phyloP scores from a whole-genome alignment of 2,113 vertebrate genomes.

The Pterocles orientalis region DNA sequence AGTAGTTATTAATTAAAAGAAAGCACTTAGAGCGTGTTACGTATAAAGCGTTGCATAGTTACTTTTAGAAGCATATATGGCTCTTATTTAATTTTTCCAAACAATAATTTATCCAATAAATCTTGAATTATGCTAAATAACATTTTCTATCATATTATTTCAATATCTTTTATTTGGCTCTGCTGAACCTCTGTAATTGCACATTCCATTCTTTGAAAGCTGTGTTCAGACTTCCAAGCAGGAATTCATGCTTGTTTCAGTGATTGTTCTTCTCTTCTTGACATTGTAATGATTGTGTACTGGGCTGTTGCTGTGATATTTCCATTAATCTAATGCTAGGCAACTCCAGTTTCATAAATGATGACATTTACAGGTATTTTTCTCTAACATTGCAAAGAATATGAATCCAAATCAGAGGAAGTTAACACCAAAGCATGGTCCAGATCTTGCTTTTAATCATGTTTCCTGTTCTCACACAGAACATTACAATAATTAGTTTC shows the following conservation, averaged over 20 bases:
- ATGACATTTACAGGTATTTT: constrained; percentile 37
- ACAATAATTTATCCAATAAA: not conserved
- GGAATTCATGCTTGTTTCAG: not conserved
- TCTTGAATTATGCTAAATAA: not conserved
- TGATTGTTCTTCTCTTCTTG: constrained; percentile 21
- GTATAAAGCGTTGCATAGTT: not conserved
- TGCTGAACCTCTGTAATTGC: not conserved
- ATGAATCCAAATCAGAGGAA: constrained; percentile 16
- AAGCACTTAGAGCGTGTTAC: not conserved
- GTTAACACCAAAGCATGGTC: not conserved
- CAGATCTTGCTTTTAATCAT: not conserved
- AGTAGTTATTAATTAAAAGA: not conserved
- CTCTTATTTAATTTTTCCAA: not conserved
- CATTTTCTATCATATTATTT: not conserved
- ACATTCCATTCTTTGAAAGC: constrained; percentile 24
- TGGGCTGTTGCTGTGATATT: constrained; percentile 25
- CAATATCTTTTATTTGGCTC: not conserved
- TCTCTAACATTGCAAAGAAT: constrained; percentile 19
- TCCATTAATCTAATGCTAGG: constrained; percentile 34
- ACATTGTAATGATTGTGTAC: constrained; percentile 5
- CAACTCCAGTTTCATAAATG: constrained; percentile 17
- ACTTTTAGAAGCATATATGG: not conserved
- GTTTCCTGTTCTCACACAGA: constrained; percentile 35
- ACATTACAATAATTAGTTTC: constrained; percentile 30
- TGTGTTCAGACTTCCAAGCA: not conserved